These are phyloP conservation scores for Mythimna pallens DNA, from an alignment of 2,888 invertebrate species.

Conservation along the genomic window DNA sequence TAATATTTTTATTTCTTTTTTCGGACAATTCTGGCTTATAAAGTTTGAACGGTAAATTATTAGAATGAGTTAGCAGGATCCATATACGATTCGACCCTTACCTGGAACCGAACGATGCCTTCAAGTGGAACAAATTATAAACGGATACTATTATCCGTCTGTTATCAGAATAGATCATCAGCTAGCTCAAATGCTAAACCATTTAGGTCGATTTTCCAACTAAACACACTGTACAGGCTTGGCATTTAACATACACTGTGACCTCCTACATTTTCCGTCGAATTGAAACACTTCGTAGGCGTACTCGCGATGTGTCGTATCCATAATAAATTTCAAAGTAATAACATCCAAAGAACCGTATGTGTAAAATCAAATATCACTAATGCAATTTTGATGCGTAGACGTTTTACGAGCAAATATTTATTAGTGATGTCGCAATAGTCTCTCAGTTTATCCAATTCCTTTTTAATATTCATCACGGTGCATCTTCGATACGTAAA, in stretches of 20 bases:
- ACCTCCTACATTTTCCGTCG: constrained; percentile 42
- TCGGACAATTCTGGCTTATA: not conserved
- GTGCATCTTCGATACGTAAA: constrained; percentile 58
- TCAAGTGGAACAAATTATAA: not conserved
- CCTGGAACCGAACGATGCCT: not conserved
- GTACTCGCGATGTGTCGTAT: constrained; percentile 37
- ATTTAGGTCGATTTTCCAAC: constrained; percentile 32
- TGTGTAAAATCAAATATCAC: constrained; percentile 51
- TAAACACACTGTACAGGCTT: constrained; percentile 14
- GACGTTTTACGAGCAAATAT: constrained; percentile 55
- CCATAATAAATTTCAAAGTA: constrained; percentile 48
- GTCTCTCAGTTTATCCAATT: constrained; percentile 59
- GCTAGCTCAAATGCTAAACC: constrained; percentile 22
- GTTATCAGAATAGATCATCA: constrained; percentile 28
- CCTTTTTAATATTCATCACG: constrained; percentile 69
- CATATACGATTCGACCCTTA: not conserved
- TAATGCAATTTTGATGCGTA: constrained; percentile 63
- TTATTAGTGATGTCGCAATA: constrained; percentile 63
- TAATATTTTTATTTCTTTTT: not conserved
- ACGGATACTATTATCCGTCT: constrained; percentile 13
- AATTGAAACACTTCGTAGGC: constrained; percentile 36
- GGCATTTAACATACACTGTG: constrained; percentile 45
- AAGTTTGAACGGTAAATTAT: not conserved
- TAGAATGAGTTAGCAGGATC: not conserved
- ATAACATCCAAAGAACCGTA: constrained; percentile 29